phyloP scores from a whole-genome alignment of 2,113 vertebrate genomes.

The Cyprinodon variegatus region DNA sequence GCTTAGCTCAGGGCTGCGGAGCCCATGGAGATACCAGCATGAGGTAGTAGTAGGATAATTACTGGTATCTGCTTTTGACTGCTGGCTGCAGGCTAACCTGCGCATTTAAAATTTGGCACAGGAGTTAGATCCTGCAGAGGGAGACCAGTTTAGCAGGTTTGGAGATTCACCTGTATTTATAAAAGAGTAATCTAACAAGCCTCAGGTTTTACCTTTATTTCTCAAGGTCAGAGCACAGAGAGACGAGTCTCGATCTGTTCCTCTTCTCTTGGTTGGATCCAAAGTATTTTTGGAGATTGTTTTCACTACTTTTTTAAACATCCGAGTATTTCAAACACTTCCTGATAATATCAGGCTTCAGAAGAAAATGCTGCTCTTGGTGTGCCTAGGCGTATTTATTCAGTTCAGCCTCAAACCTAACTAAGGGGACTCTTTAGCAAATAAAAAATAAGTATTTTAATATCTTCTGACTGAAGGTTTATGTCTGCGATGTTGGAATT shows the following conservation, averaged over 20 bases:
- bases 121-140: constrained; percentile 3
- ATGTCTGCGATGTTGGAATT: too few relatives aligned
- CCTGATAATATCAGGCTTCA: too few relatives aligned
- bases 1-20: constrained; percentile 23
- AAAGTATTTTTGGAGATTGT: too few relatives aligned
- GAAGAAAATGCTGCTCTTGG: neutral
- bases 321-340: too few relatives aligned
- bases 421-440: neutral
- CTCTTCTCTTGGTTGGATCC: too few relatives aligned
- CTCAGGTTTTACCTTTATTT: too few relatives aligned
- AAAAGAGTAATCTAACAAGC: neutral
- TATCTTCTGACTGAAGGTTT: too few relatives aligned
- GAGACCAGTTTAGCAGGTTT: constrained; percentile 27
- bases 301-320: too few relatives aligned
- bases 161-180: neutral
- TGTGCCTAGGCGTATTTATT: neutral
- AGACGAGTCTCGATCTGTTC: too few relatives aligned
- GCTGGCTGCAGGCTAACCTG: constrained; percentile 41
- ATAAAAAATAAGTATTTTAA: neutral
- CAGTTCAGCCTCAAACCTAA: neutral
- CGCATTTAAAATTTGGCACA: constrained; percentile 43
- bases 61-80: constrained; percentile 55
- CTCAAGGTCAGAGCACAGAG: too few relatives aligned
- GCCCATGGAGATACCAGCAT: constrained; percentile 26
- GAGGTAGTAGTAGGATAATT: constrained; percentile 59